Base-by-base conservation (phyloP, 2,113 vertebrate species). In the Oenanthe melanoleuca region DNA sequence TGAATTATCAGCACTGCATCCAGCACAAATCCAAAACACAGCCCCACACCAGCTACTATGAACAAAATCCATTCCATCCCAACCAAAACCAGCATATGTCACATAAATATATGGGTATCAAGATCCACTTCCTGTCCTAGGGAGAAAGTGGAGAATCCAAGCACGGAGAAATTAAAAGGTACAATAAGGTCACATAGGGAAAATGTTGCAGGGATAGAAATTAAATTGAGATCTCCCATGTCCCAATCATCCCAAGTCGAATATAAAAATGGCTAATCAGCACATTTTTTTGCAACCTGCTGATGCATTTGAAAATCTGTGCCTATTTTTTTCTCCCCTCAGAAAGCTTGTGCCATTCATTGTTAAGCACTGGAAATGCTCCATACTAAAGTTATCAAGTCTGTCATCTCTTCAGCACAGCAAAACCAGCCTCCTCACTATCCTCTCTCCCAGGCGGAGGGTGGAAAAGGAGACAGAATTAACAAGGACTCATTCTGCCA, bases 251-350 rank as follows among this genome's bases (percentile, higher is more conserved):
- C 92, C 85, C 5, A 1, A 96, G 44, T 88, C 88, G 92, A 83
- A 94, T 93, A 94, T 64, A 90, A 66, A 96, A 96, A 56, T 90
- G 92, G 85, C 88, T 96, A 83, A 94, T 96, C 95, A 93, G 89
- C 88, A 94, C 67, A 45, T 83, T 95, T 91, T 84, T 80, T 84
- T 86, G 81, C 75, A 90, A 88, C 92, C 75, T 92, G 89, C 90
- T 94, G 93, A 96, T 92, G 93, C 73, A 82, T 86, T 92, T 94
- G 81, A 95, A 96, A 97, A 94, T 89, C 72, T 85, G 60, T 96
- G 66, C 74, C 82, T 95, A 91, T 94, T 95, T 96, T 95, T 96
- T 92, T 59, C 88, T 91, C 57, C 65, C 77, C 61, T 86, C 59
- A 86, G 77, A 93, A 91, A 95, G 86, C 81, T 93, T 90, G 56